phyloP scores from a whole-genome alignment of 2,888 invertebrate genomes.

The Lysandra bellargus region DNA sequence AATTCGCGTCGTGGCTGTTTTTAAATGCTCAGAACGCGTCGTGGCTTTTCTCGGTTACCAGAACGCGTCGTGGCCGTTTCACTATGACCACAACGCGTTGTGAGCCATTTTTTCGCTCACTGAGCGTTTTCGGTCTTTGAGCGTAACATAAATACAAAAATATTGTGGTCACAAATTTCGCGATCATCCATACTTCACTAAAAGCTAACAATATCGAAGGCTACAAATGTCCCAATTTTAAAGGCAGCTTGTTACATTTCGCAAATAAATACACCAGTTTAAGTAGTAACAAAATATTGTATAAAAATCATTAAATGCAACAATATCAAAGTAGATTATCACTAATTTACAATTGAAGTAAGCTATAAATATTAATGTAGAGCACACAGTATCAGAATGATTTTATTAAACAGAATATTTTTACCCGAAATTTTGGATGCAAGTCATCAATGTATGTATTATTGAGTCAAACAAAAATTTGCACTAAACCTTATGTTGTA shows the following conservation, averaged over 20 bases:
- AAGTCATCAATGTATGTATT: not conserved
- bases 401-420: not conserved
- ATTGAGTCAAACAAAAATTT: not conserved
- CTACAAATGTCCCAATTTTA: slow-evolving; percentile 9
- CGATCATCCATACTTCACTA: slow-evolving; percentile 3
- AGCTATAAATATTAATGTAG: not conserved
- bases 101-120: too few relatives aligned
- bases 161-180: not conserved
- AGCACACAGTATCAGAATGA: not conserved
- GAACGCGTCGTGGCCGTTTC: too few relatives aligned
- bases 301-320: slow-evolving; percentile 12
- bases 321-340: not conserved
- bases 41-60: too few relatives aligned
- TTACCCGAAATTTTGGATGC: not conserved
- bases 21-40: too few relatives aligned
- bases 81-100: too few relatives aligned
- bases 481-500: slow-evolving; percentile 6
- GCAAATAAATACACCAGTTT: not conserved
- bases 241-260: slow-evolving; percentile 7
- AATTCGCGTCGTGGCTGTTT: too few relatives aligned
- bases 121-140: too few relatives aligned
- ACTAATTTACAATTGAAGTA: not conserved
- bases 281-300: not conserved
- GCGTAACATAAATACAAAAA: not conserved
- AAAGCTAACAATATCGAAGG: not conserved